Conservation (phyloP, 1,140 invertebrate species). For the Pogonus chalceus region DNA sequence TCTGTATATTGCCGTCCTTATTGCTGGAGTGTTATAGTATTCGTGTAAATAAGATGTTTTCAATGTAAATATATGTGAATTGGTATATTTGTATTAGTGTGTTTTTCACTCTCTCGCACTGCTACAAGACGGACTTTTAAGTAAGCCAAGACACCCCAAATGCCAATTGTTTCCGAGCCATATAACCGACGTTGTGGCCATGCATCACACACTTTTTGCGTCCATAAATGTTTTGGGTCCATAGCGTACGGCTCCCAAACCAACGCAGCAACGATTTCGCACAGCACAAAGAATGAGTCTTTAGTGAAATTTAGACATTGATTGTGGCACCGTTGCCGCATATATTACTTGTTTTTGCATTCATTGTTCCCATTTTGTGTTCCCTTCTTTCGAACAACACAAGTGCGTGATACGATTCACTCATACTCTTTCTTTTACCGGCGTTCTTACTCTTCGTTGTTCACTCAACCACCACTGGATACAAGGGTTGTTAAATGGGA, state of each 20-base stretch:
- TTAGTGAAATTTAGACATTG: background rate
- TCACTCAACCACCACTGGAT: too few relatives aligned
- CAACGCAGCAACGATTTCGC: background rate
- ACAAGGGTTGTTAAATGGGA: too few relatives aligned
- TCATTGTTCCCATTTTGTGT: background rate
- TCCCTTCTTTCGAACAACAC: background rate
- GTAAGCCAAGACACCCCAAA: background rate
- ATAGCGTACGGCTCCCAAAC: background rate
- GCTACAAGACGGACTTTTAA: background rate
- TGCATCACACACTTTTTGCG: background rate
- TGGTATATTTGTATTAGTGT: background rate
- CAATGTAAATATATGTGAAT: background rate
- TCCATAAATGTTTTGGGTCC: background rate
- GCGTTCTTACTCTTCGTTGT: too few relatives aligned
- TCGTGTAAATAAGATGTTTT: too few relatives aligned
- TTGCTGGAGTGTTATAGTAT: too few relatives aligned
- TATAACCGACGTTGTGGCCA: background rate
- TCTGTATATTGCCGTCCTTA: too few relatives aligned
- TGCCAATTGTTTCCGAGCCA: background rate
- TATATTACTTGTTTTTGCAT: background rate
- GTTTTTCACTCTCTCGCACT: background rate
- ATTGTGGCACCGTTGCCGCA: background rate
- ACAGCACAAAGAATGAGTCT: background rate
- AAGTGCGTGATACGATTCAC: too few relatives aligned
- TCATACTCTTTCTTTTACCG: too few relatives aligned